These are phyloP conservation scores for Zoanthus solanderi DNA, from an alignment of 92 coral and sea anemone genomes.

Conservation along the genomic window DNA sequence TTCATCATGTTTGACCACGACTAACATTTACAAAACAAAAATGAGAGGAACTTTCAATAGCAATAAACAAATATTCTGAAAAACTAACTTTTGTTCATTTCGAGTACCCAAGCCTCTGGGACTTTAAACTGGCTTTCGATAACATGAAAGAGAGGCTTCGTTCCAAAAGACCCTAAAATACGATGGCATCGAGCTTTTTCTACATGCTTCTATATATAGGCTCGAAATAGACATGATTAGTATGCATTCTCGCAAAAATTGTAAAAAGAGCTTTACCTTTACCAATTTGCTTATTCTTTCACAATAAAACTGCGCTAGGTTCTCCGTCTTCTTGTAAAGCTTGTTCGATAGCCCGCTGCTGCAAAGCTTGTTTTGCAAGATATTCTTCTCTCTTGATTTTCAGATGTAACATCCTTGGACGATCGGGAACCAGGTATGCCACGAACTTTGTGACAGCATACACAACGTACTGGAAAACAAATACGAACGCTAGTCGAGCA, in stretches of 20 bases:
- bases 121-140: too few species aligned
- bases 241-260: neutral
- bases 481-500: constrained; percentile 90
- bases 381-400: constrained; percentile 93
- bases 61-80: too few species aligned
- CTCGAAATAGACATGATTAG: too few species aligned
- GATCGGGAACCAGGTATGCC: constrained; percentile 94
- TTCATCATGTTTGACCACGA: too few species aligned
- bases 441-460: constrained; percentile 89
- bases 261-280: neutral
- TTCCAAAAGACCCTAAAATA: too few species aligned
- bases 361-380: constrained; percentile 85
- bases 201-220: too few species aligned
- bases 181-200: too few species aligned
- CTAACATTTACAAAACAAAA: neutral
- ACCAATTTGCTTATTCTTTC: neutral
- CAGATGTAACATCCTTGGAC: constrained; percentile 81
- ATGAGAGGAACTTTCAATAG: neutral
- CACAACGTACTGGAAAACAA: constrained; percentile 96
- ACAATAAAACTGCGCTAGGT: constrained; percentile 11
- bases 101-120: too few species aligned
- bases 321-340: constrained; percentile 1
- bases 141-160: too few species aligned
- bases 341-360: constrained; percentile 41
- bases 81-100: too few species aligned